A percentile compares a stretch with the other conserved stretches of the same genome.
Evolutionary conservation across 1,140 invertebrate species (phyloP).

Genomic region (Tetramorium alpestre): DNA sequence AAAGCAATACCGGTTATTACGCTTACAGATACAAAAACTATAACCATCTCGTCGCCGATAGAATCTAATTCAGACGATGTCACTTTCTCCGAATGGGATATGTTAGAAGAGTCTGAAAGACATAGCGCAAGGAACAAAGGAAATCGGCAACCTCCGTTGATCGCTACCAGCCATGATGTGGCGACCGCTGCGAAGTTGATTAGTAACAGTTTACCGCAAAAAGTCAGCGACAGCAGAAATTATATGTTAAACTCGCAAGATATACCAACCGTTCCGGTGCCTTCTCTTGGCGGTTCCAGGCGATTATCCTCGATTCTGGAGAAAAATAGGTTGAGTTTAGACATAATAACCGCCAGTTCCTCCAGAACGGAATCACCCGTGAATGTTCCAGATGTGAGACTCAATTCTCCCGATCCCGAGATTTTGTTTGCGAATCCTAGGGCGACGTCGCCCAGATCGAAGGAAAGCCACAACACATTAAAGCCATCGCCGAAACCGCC

Average conservation of each 20-base stretch:
- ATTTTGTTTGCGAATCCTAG: constrained; percentile 47
- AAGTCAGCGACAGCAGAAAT: constrained; percentile 53
- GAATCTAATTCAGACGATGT: constrained; percentile 41
- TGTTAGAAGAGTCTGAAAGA: constrained; percentile 70
- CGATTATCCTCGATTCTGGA: constrained; percentile 69
- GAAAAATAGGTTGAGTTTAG: constrained; percentile 59
- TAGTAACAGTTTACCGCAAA: constrained; percentile 62
- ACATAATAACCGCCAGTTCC: neutral
- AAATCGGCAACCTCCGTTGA: neutral
- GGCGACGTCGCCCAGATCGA: constrained; percentile 51
- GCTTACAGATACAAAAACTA: constrained; percentile 67
- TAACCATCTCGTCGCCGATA: neutral
- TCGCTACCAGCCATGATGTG: constrained; percentile 50
- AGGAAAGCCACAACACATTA: constrained; percentile 44
- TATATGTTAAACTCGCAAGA: constrained; percentile 56
- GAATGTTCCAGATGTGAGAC: constrained; percentile 61
- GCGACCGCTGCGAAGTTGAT: constrained; percentile 45
- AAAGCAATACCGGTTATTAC: constrained; percentile 73
- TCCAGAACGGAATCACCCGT: constrained; percentile 57
- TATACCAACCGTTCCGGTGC: constrained; percentile 75
- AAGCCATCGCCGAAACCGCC: constrained; percentile 48
- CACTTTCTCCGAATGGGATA: constrained; percentile 67
- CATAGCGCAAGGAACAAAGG: constrained; percentile 32
- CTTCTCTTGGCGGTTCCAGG: constrained; percentile 74
- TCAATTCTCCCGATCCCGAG: constrained; percentile 73